Evolutionary conservation across 2,113 vertebrate species (phyloP).

Genomic region (Forbesichthys agassizii): DNA sequence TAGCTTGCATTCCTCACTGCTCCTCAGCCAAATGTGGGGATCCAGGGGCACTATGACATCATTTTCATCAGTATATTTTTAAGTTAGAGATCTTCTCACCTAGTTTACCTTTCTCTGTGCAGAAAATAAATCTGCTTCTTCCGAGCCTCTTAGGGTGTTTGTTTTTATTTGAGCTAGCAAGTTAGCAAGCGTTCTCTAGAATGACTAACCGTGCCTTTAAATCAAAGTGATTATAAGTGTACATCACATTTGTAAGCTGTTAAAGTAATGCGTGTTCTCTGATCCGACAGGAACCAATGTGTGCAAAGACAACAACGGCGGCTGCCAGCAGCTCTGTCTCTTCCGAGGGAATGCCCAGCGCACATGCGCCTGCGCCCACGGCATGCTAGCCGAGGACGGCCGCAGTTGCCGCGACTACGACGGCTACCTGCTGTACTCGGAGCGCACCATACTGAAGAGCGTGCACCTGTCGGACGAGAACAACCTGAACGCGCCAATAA

Average conservation of each 20-base stretch:
- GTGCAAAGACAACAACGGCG: constrained; percentile 88
- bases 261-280: background rate
- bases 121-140: too few relatives aligned
- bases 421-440: constrained; percentile 94
- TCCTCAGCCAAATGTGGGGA: too few relatives aligned
- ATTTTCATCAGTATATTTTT: too few relatives aligned
- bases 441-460: constrained; percentile 96
- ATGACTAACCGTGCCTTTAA: background rate
- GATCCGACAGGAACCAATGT: constrained; percentile 86
- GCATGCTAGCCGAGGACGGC: constrained; percentile 87
- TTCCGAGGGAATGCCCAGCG: constrained; percentile 80
- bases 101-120: too few relatives aligned
- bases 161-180: too few relatives aligned
- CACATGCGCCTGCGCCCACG: constrained; percentile 92
- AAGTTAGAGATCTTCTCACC: too few relatives aligned
- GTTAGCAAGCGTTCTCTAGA: too few relatives aligned
- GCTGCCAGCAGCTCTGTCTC: constrained; percentile 93
- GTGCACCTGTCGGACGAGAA: constrained; percentile 94
- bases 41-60: too few relatives aligned
- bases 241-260: background rate
- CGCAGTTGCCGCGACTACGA: constrained; percentile 89
- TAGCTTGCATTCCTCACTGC: too few relatives aligned
- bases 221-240: background rate
- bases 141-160: too few relatives aligned
- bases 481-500: constrained; percentile 93